Evolutionary conservation across 2,888 invertebrate species (phyloP).

Genomic region (Mantis religiosa): DNA sequence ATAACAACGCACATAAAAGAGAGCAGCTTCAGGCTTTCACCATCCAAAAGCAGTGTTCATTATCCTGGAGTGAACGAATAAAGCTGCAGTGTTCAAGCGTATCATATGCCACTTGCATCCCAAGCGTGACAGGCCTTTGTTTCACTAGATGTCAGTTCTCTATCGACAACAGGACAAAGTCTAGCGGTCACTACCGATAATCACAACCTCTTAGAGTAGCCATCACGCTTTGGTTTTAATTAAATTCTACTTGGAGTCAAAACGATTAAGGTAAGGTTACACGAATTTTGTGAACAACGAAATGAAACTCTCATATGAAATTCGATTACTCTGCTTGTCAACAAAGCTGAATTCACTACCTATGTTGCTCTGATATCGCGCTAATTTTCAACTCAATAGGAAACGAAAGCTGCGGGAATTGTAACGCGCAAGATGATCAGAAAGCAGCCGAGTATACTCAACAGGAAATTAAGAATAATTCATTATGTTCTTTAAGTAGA

Average conservation of each 20-base stretch:
- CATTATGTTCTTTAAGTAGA: too few relatives aligned
- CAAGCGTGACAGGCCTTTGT: not conserved
- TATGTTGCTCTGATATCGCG: too few relatives aligned
- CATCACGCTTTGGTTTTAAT: not conserved
- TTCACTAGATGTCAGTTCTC: not conserved
- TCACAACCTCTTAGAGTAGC: not conserved
- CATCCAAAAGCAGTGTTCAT: not conserved
- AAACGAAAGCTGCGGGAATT: too few relatives aligned
- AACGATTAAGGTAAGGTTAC: not conserved
- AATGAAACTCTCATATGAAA: too few relatives aligned
- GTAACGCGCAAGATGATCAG: too few relatives aligned
- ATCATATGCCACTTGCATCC: not conserved
- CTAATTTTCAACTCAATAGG: too few relatives aligned
- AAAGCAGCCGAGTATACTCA: too few relatives aligned
- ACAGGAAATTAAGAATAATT: too few relatives aligned
- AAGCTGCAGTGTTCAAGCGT: not conserved
- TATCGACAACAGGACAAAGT: not conserved
- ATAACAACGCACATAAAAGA: not conserved
- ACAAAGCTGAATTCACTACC: too few relatives aligned
- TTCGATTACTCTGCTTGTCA: too few relatives aligned
- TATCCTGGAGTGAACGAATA: not conserved
- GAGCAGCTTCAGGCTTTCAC: not conserved
- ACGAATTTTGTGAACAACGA: too few relatives aligned
- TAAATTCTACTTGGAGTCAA: not conserved
- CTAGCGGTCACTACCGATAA: not conserved